Conservation (phyloP, 2,113 vertebrate species). For the Furnarius figulus region DNA sequence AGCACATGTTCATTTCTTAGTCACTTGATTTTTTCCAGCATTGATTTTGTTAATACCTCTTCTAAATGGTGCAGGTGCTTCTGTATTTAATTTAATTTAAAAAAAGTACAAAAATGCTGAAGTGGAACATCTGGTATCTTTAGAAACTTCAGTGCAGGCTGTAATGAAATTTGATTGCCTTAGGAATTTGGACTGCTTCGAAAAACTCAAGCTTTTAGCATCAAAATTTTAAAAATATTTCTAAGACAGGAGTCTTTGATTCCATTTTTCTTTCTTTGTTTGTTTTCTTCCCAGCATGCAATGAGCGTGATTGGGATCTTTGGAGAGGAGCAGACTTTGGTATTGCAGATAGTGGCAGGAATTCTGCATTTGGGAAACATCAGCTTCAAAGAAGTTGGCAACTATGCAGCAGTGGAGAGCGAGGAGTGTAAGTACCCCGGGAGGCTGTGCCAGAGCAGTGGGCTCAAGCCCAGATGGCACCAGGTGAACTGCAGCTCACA, state of each 20-base stretch:
- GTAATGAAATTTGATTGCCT: background rate
- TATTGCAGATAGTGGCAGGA: constrained; percentile 94
- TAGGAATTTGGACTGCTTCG: background rate
- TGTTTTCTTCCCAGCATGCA: constrained; percentile 82
- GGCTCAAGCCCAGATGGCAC: background rate
- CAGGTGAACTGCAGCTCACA: background rate
- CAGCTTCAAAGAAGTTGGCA: constrained; percentile 93
- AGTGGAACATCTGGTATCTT: background rate
- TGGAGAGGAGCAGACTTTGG: constrained; percentile 83
- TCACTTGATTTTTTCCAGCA: background rate
- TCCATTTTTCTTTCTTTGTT: background rate
- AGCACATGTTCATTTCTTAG: background rate
- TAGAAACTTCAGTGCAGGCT: background rate
- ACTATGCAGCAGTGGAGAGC: constrained; percentile 95
- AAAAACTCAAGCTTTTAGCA: background rate
- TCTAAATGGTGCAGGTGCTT: background rate
- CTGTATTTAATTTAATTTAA: background rate
- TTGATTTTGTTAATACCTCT: background rate
- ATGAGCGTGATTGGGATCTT: constrained; percentile 97
- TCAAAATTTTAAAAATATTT: background rate
- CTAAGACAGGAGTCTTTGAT: background rate
- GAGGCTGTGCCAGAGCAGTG: background rate
- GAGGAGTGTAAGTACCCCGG: constrained; percentile 89
- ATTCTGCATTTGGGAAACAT: constrained; percentile 95
- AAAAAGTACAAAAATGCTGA: background rate